Conservation (phyloP, 2,888 invertebrate species). For the Pharmacophagus antenor region DNA sequence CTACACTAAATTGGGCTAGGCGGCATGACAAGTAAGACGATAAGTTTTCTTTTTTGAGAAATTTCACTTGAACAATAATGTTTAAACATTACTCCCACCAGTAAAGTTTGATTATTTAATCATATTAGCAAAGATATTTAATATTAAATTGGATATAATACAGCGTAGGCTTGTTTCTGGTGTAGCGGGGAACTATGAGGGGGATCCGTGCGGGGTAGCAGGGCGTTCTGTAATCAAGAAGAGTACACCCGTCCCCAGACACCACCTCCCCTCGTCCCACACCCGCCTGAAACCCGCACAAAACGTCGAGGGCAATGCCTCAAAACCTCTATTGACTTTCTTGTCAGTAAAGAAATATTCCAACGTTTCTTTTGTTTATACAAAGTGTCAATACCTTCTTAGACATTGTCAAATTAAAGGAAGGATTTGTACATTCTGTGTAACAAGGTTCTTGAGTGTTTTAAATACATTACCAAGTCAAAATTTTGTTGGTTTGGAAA, state of each 20-base stretch:
- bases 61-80: too few species aligned
- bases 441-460: not conserved
- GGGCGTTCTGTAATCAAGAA: slow-evolving; percentile 79
- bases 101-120: not conserved
- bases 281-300: slow-evolving; percentile 48
- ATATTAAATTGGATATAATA: slow-evolving; percentile 39
- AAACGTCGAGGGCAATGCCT: slow-evolving; percentile 73
- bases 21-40: too few species aligned
- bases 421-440: slow-evolving; percentile 30
- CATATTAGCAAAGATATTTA: not conserved
- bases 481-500: not conserved
- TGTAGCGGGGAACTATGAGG: slow-evolving; percentile 47
- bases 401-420: slow-evolving; percentile 35
- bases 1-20: too few species aligned
- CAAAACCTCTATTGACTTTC: slow-evolving; percentile 77
- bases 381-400: slow-evolving; percentile 56
- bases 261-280: slow-evolving; percentile 41
- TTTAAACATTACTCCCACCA: too few species aligned
- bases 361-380: slow-evolving; percentile 67
- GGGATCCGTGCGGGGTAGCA: slow-evolving; percentile 46
- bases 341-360: slow-evolving; percentile 67
- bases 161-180: slow-evolving; percentile 66
- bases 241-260: slow-evolving; percentile 78
- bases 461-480: not conserved
- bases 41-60: too few species aligned